Conservation (phyloP, 1,140 invertebrate species). For the Diorhabda sublineata region DNA sequence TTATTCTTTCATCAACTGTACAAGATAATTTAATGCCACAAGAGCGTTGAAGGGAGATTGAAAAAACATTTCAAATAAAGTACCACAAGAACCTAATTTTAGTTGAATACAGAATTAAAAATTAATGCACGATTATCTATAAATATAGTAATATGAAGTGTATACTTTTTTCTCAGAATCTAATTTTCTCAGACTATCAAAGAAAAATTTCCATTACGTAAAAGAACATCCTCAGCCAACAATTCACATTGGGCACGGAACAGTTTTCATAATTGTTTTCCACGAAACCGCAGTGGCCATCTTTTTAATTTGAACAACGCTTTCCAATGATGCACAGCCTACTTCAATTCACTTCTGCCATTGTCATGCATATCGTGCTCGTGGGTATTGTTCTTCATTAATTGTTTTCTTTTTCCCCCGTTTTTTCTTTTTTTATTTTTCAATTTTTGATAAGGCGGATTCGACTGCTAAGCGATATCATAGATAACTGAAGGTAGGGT, state of each 20-base stretch:
- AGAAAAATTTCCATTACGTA: neutral
- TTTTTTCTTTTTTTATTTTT: slow-evolving; percentile 5
- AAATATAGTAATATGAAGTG: too few relatives aligned
- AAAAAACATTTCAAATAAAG: too few relatives aligned
- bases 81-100: too few relatives aligned
- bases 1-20: too few relatives aligned
- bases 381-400: slow-evolving; percentile 32
- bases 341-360: slow-evolving; percentile 29
- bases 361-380: slow-evolving; percentile 32
- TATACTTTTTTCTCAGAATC: neutral
- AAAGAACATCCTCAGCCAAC: neutral
- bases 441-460: slow-evolving; percentile 1
- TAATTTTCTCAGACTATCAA: neutral
- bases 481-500: too few relatives aligned
- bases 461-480: slow-evolving; percentile 15
- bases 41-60: too few relatives aligned
- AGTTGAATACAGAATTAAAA: too few relatives aligned
- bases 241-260: neutral
- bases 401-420: slow-evolving; percentile 25
- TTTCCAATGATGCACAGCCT: slow-evolving; percentile 24
- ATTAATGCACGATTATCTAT: too few relatives aligned
- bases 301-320: slow-evolving; percentile 29
- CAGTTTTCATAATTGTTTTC: slow-evolving; percentile 4
- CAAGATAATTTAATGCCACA: too few relatives aligned
- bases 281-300: slow-evolving; percentile 17